Conservation (phyloP, 2,888 invertebrate genomes). For the Aleiodes alternator region DNA sequence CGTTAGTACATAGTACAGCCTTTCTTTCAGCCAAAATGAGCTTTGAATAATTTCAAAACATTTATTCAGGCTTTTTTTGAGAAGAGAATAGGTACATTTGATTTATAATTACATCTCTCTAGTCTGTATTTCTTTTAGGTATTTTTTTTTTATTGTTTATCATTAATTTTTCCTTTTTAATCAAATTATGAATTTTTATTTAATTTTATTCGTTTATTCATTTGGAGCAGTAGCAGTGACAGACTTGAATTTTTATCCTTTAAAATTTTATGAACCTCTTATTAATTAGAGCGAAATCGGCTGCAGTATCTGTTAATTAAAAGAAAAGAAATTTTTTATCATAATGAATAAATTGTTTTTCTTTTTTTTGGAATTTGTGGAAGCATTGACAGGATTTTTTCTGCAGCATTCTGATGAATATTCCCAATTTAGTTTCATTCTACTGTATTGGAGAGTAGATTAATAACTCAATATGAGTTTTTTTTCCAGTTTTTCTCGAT, state of each 20-base stretch:
- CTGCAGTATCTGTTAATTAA: constrained; percentile 44
- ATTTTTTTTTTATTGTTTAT: constrained; percentile 33
- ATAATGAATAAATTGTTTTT: not conserved
- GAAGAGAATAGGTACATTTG: constrained; percentile 65
- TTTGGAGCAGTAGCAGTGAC: constrained; percentile 56
- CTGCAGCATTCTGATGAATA: constrained; percentile 42
- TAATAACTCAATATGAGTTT: not conserved
- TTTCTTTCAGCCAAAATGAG: constrained; percentile 38
- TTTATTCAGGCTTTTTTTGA: constrained; percentile 61
- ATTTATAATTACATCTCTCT: constrained; percentile 62
- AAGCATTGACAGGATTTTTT: constrained; percentile 58
- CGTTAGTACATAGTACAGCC: constrained; percentile 61
- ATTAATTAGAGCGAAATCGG: constrained; percentile 47
- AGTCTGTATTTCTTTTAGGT: constrained; percentile 54
- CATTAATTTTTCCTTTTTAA: constrained; percentile 21
- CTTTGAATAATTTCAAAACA: constrained; percentile 7
- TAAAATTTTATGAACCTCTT: constrained; percentile 55
- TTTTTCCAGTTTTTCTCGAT: constrained; percentile 5
- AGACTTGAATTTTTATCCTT: constrained; percentile 44
- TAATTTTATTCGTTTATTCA: constrained; percentile 44
- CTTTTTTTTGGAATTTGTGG: constrained; percentile 49
- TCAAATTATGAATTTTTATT: constrained; percentile 5
- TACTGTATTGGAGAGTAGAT: constrained; percentile 18
- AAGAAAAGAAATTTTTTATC: constrained; percentile 48
- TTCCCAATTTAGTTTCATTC: constrained; percentile 40